These are phyloP conservation scores for Lanistes nyassanus DNA, from an alignment of 1,140 invertebrate genomes.

Conservation along the genomic window DNA sequence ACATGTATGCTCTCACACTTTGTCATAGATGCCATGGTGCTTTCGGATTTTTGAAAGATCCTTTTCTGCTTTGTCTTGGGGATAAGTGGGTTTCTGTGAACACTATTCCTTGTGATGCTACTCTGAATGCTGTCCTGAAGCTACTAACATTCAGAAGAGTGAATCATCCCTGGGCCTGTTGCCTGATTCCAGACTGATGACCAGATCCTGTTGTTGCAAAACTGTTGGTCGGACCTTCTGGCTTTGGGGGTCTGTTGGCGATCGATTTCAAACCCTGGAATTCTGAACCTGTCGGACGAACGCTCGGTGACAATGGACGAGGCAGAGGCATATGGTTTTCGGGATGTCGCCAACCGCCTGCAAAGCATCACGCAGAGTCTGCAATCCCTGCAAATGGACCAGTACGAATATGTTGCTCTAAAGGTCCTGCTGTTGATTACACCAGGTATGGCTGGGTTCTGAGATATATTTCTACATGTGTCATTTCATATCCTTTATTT, in stretches of 20 bases:
- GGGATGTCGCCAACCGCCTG: conserved; percentile 82
- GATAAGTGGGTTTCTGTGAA: no score
- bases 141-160: no score
- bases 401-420: conserved; percentile 96
- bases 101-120: no score
- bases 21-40: no score
- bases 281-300: conserved; percentile 74
- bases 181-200: conserved; percentile 82
- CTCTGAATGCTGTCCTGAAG: no score
- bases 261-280: conserved; percentile 53
- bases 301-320: conserved; percentile 82
- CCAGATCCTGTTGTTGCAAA: conserved; percentile 95
- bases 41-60: no score
- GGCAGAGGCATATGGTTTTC: conserved; percentile 75
- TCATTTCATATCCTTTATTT: not conserved
- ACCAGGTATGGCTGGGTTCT: conserved; percentile 75
- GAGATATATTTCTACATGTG: not conserved
- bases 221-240: conserved; percentile 96
- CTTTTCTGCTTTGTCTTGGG: no score
- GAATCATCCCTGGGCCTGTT: no score
- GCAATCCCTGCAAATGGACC: conserved; percentile 87
- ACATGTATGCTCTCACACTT: no score
- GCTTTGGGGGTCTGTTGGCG: conserved; percentile 74
- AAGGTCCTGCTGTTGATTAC: conserved; percentile 92
- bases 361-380: conserved; percentile 93